Conservation (phyloP, 2,888 invertebrate genomes). For the Ecliptopera silaceata region DNA sequence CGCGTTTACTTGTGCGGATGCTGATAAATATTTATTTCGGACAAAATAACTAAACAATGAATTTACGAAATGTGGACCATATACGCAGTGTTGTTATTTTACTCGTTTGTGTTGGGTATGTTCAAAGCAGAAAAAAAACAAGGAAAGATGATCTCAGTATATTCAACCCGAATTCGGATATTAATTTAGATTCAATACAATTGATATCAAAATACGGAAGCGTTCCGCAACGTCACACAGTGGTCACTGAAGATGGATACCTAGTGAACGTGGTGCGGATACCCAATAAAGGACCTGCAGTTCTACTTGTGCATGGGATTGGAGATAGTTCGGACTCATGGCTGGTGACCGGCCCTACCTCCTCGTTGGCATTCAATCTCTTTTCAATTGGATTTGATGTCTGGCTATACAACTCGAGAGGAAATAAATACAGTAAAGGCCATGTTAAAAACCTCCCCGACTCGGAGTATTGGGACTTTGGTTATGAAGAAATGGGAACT, state of each 20-base stretch:
- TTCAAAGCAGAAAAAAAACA: conserved; percentile 32
- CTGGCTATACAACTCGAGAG: conserved; percentile 70
- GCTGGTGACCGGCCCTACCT: conserved; percentile 63
- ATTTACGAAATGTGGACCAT: conserved; percentile 39
- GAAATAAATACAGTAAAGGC: conserved; percentile 69
- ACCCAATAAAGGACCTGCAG: conserved; percentile 60
- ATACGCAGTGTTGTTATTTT: conserved; percentile 44
- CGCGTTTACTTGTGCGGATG: conserved; percentile 33
- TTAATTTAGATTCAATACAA: conserved; percentile 60
- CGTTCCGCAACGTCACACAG: conserved; percentile 52
- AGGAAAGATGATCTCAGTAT: conserved; percentile 29
- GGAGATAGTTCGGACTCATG: conserved; percentile 73
- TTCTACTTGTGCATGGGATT: conserved; percentile 68
- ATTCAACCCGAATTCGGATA: conserved; percentile 50
- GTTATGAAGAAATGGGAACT: conserved; percentile 72
- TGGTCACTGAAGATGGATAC: conserved; percentile 67
- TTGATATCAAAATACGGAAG: conserved; percentile 62
- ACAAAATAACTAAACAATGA: conserved; percentile 36
- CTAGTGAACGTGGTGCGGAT: conserved; percentile 60
- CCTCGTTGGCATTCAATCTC: conserved; percentile 62
- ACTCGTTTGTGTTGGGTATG: conserved; percentile 43
- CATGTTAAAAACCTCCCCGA: conserved; percentile 50
- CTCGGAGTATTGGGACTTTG: conserved; percentile 67
- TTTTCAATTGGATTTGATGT: conserved; percentile 65
- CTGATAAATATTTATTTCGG: conserved; percentile 44